phyloP scores from a whole-genome alignment of 2,113 vertebrate species.

The Oostethus manadensis region DNA sequence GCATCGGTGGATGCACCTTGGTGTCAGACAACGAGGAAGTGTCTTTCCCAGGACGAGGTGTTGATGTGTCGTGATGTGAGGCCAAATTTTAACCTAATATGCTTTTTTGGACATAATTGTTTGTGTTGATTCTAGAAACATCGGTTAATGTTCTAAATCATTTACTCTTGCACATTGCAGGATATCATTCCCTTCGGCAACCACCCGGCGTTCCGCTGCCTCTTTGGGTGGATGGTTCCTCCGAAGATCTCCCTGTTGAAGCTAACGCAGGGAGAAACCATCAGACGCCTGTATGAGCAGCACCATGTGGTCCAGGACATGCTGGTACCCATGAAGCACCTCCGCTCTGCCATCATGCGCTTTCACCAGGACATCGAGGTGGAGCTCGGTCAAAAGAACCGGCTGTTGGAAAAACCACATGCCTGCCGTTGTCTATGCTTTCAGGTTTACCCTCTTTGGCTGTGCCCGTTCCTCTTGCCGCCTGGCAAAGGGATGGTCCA shows the following conservation, averaged over 20 bases:
- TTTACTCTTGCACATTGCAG: slow-evolving; percentile 52
- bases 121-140: neutral
- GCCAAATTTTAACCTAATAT: no score
- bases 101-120: no score
- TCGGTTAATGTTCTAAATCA: neutral
- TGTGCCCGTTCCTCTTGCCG: slow-evolving; percentile 89
- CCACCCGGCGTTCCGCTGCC: slow-evolving; percentile 85
- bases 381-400: slow-evolving; percentile 36
- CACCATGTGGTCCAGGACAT: slow-evolving; percentile 98
- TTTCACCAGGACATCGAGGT: slow-evolving; percentile 88
- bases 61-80: no score
- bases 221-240: slow-evolving; percentile 97
- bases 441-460: slow-evolving; percentile 96
- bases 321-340: slow-evolving; percentile 89
- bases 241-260: slow-evolving; percentile 97
- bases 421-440: slow-evolving; percentile 4
- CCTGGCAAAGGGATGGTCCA: slow-evolving; percentile 92
- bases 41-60: no score
- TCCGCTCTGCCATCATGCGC: slow-evolving; percentile 77
- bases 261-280: slow-evolving; percentile 94
- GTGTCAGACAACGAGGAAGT: no score
- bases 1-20: no score
- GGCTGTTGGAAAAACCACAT: neutral
- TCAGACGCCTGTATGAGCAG: slow-evolving; percentile 89
- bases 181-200: slow-evolving; percentile 98